phyloP scores from a whole-genome alignment of 2,113 vertebrate genomes.

The Patagioenas fasciata region DNA sequence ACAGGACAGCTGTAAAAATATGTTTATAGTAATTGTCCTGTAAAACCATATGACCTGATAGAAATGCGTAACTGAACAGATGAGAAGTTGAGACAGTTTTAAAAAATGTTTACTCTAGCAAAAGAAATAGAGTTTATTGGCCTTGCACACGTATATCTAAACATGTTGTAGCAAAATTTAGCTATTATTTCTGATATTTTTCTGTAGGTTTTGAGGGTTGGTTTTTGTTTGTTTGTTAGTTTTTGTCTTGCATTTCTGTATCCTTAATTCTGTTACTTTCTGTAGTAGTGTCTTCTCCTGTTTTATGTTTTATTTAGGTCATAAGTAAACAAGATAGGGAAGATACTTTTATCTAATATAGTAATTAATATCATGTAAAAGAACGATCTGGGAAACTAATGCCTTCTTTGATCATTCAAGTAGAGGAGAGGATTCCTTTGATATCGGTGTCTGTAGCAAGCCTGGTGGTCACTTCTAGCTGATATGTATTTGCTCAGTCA shows the following conservation, averaged over 20 bases:
- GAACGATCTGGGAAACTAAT: neutral
- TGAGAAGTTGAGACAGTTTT: neutral
- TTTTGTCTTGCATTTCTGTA: neutral
- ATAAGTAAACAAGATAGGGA: neutral
- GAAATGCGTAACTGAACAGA: neutral
- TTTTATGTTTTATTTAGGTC: neutral
- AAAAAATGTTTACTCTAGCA: neutral
- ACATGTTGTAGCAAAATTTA: neutral
- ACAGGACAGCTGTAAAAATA: neutral
- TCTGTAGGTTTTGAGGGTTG: neutral
- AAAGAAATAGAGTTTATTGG: neutral
- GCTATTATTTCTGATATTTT: neutral
- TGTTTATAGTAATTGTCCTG: neutral
- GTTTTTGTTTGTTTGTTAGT: neutral
- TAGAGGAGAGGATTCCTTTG: neutral
- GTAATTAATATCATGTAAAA: neutral
- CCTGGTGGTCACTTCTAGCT: neutral
- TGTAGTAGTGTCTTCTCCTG: neutral
- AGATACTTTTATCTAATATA: neutral
- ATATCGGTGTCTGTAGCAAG: neutral
- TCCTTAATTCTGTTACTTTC: neutral
- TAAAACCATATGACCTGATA: neutral
- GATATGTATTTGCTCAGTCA: neutral
- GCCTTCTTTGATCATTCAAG: neutral
- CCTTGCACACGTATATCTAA: neutral